These are phyloP conservation scores for Florisuga fusca DNA, from an alignment of 2,797 vertebrate genomes.

Conservation along the genomic window DNA sequence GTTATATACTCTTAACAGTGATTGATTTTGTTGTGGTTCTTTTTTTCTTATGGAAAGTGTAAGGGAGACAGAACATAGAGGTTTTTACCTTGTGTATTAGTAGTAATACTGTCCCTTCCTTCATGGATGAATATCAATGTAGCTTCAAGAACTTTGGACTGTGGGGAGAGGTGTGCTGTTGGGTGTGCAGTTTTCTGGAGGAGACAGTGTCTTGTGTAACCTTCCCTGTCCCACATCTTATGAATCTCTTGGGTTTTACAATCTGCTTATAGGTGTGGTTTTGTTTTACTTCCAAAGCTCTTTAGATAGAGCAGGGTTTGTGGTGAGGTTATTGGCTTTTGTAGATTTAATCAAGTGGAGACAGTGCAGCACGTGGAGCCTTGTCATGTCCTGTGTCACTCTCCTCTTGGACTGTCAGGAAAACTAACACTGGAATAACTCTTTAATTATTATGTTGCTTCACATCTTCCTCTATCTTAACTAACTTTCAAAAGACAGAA, in stretches of 20 bases:
- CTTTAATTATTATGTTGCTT: neutral
- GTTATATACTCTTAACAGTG: accelerated
- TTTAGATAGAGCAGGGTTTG: neutral
- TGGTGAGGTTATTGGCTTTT: neutral
- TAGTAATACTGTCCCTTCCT: neutral
- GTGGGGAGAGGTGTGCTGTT: neutral
- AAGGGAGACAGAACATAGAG: neutral
- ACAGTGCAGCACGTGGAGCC: neutral
- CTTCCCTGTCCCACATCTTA: neutral
- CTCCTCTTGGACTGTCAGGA: neutral
- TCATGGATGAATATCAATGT: neutral
- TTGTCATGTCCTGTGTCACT: neutral
- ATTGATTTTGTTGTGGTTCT: accelerated
- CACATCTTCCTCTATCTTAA: neutral
- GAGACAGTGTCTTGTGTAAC: neutral
- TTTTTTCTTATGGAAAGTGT: neutral
- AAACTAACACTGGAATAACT: neutral
- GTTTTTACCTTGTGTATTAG: accelerated
- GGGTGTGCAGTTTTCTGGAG: accelerated
- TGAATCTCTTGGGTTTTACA: neutral
- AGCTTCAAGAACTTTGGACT: neutral
- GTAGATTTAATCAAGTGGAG: neutral
- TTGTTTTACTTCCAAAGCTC: neutral
- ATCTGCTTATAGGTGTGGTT: neutral
- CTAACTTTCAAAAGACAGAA: neutral